Conservation (phyloP, 2,113 vertebrate genomes). For the Brevimyrus niger region DNA sequence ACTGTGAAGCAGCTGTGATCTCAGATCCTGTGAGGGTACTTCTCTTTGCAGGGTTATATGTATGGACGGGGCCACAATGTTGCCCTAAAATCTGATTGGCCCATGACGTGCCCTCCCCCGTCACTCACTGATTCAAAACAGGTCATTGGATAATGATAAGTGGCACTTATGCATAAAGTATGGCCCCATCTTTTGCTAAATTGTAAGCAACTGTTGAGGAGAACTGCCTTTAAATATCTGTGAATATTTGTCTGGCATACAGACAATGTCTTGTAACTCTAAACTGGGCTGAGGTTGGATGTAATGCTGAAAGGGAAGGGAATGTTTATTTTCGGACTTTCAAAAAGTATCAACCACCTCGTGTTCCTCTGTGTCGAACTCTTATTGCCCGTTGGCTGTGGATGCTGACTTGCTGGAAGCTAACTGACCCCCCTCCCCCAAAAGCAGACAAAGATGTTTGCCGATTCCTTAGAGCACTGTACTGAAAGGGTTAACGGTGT, state of each 20-base stretch:
- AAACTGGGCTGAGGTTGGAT: background rate
- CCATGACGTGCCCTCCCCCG: background rate
- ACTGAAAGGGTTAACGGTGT: background rate
- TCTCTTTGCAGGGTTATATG: background rate
- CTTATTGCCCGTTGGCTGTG: background rate
- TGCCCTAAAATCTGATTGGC: background rate
- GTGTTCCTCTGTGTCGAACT: background rate
- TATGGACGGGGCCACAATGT: background rate
- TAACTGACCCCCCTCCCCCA: no score
- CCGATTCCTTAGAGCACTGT: background rate
- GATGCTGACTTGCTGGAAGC: background rate
- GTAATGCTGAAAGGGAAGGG: background rate
- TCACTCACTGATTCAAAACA: background rate
- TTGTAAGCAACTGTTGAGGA: background rate
- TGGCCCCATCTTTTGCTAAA: background rate
- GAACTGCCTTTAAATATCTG: background rate
- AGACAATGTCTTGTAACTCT: background rate
- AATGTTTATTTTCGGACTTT: background rate
- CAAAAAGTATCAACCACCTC: background rate
- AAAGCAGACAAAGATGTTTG: no score
- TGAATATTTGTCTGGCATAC: background rate
- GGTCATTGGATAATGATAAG: background rate
- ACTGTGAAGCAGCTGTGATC: background rate
- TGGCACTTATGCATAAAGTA: background rate
- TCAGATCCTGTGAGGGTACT: background rate